A percentile compares a stretch with the other conserved stretches of the same genome.
Conservation (phyloP, 37 sponge, comb jelly and placozoan species). For the Amphimedon queenslandica region DNA sequence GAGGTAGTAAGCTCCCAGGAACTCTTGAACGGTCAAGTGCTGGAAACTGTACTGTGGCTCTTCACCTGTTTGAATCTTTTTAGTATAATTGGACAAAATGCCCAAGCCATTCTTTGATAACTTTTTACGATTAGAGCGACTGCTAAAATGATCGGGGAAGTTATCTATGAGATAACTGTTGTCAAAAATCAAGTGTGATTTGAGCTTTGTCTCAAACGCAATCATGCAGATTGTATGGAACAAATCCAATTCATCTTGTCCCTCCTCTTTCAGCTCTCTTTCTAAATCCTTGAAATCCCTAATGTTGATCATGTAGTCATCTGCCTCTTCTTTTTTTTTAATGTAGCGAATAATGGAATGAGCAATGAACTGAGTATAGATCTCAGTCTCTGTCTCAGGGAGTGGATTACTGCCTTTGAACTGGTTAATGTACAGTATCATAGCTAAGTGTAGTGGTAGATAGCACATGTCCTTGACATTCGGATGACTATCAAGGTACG, state of each 20-base stretch:
- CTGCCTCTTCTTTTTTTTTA: not conserved
- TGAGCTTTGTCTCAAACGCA: conserved; percentile 16
- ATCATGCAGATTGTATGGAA: conserved; percentile 18
- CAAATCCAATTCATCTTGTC: not conserved
- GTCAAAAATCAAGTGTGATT: not conserved
- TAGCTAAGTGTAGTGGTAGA: conserved; percentile 50
- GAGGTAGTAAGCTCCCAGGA: conserved; percentile 36
- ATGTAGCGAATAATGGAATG: conserved; percentile 26
- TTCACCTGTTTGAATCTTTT: not conserved
- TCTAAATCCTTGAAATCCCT: conserved; percentile 2
- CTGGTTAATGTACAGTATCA: conserved; percentile 18
- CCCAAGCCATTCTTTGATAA: not conserved
- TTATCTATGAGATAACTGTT: not conserved
- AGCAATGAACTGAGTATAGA: conserved; percentile 22
- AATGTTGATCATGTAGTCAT: conserved; percentile 1
- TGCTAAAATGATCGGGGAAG: not conserved
- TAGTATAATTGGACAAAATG: not conserved
- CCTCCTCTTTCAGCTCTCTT: not conserved
- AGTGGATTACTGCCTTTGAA: not conserved
- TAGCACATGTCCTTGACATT: conserved; percentile 46
- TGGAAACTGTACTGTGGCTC: conserved; percentile 16
- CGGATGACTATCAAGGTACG: conserved; percentile 31
- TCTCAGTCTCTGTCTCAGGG: conserved; percentile 41
- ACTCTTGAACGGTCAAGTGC: conserved; percentile 53
- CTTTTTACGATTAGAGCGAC: not conserved